Evolutionary conservation across 2,113 vertebrate genomes (phyloP).

Genomic region (Ivindomyrus marchei): DNA sequence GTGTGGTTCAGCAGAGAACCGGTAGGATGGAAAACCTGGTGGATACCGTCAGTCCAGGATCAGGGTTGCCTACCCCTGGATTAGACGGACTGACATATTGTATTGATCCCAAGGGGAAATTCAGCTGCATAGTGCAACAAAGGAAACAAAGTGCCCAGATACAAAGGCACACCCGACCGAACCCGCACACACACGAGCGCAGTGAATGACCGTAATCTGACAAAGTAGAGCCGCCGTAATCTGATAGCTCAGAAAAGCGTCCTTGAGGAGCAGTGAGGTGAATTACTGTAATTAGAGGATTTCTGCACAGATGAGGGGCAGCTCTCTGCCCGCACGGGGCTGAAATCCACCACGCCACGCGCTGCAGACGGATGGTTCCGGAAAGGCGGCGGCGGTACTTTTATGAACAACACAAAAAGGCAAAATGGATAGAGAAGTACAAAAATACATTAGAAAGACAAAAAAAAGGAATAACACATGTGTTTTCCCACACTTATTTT

Average conservation of each 20-base stretch:
- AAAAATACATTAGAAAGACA: neutral
- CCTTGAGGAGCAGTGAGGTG: neutral
- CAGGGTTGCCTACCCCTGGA: neutral
- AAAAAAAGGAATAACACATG: neutral
- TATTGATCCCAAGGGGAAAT: neutral
- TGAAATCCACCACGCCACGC: neutral
- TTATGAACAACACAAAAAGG: neutral
- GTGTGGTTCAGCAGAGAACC: neutral
- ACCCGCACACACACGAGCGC: neutral
- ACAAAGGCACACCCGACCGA: neutral
- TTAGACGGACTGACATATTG: neutral
- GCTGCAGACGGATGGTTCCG: neutral
- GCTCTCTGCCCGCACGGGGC: neutral
- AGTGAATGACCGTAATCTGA: conserved; percentile 46
- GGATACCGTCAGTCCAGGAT: neutral
- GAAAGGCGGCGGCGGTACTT: neutral
- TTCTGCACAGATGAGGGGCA: neutral
- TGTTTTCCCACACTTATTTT: neutral
- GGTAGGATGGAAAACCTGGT: neutral
- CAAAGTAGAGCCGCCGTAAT: neutral
- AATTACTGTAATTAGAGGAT: conserved; percentile 10
- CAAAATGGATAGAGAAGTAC: neutral
- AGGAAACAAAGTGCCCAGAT: neutral
- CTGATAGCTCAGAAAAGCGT: neutral
- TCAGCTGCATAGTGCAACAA: neutral